These are phyloP conservation scores for Dendrocincla fuliginosa DNA, from an alignment of 2,797 vertebrate genomes.

Conservation along the genomic window DNA sequence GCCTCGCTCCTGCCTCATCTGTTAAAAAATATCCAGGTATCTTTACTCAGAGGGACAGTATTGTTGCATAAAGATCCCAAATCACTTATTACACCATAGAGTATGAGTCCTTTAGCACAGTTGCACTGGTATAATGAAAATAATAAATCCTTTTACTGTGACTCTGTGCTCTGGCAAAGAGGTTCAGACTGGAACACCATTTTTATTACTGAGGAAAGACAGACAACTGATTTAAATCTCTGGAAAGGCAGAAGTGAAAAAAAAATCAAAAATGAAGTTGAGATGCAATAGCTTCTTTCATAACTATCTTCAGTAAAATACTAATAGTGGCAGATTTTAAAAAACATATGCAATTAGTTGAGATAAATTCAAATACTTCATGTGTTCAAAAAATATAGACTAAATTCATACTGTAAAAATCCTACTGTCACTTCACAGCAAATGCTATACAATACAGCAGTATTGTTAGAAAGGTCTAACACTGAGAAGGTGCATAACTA, in stretches of 20 bases:
- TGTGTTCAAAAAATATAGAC: neutral
- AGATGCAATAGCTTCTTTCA: neutral
- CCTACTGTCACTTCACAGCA: neutral
- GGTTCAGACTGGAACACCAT: neutral
- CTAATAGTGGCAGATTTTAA: neutral
- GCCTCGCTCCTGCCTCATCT: accelerated
- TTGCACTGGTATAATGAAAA: neutral
- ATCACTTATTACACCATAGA: neutral
- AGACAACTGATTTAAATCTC: neutral
- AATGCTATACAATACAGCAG: neutral
- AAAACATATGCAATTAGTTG: neutral
- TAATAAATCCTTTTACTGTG: neutral
- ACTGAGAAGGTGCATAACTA: neutral
- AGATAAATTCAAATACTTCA: neutral
- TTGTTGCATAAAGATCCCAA: neutral
- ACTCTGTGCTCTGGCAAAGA: neutral
- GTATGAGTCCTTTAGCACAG: neutral
- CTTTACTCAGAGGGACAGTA: neutral
- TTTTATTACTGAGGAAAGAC: neutral
- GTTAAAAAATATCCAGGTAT: neutral
- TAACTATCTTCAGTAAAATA: neutral
- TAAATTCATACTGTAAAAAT: neutral
- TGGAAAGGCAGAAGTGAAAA: neutral
- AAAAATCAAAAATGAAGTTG: neutral
- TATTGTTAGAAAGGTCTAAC: neutral